phyloP scores from a whole-genome alignment of 2,113 vertebrate genomes.

The Syrrhaptes paradoxus region DNA sequence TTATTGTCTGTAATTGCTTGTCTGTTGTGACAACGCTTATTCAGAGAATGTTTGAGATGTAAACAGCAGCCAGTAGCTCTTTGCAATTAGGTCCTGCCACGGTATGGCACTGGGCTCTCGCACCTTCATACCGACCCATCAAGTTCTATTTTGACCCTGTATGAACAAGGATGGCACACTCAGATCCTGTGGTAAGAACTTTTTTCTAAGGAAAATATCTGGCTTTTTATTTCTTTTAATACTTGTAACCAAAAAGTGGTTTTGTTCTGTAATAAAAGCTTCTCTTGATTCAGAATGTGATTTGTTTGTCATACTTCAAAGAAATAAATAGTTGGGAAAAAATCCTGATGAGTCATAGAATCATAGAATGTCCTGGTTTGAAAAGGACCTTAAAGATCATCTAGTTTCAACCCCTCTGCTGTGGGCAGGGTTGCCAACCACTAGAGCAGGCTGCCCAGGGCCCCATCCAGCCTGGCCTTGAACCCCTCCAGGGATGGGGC shows the following conservation, averaged over 20 bases:
- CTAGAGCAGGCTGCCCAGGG: too few relatives aligned
- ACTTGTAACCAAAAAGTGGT: not conserved
- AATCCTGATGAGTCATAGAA: not conserved
- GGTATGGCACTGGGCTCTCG: not conserved
- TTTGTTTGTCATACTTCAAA: not conserved
- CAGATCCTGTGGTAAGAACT: not conserved
- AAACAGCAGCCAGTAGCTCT: conserved; percentile 36
- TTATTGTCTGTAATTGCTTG: conserved; percentile 43
- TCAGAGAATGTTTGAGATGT: conserved; percentile 38
- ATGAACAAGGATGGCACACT: not conserved
- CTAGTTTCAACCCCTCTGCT: too few relatives aligned
- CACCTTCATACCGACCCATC: not conserved
- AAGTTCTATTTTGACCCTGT: not conserved
- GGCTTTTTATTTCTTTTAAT: not conserved
- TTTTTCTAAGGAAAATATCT: not conserved
- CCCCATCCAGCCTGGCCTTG: too few relatives aligned
- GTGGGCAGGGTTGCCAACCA: too few relatives aligned
- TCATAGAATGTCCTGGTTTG: too few relatives aligned
- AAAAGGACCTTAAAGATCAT: too few relatives aligned
- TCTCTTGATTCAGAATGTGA: not conserved
- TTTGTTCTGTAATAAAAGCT: not conserved
- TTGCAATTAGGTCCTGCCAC: not conserved
- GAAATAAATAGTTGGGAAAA: not conserved
- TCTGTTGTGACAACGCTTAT: conserved; percentile 61
- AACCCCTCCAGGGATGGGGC: too few relatives aligned